These are phyloP conservation scores for Mayetiola destructor DNA, from an alignment of 2,888 invertebrate species.

Conservation along the genomic window DNA sequence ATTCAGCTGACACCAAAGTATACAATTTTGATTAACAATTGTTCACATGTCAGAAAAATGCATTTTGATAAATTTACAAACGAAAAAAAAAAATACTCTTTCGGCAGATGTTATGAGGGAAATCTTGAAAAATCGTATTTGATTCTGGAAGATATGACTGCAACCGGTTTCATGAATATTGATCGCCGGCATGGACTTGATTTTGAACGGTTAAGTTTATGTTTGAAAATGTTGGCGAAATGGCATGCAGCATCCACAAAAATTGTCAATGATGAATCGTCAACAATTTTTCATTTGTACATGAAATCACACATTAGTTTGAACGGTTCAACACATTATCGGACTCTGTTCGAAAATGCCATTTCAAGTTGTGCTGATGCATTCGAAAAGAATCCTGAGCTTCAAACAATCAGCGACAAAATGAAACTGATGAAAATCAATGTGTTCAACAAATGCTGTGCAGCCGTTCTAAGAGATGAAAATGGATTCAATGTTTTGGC, in stretches of 20 bases:
- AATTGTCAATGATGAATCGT: neutral
- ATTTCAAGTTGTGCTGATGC: neutral
- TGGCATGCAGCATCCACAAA: slow-evolving; percentile 7
- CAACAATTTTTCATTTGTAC: neutral
- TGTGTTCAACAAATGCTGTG: neutral
- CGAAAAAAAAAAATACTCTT: neutral
- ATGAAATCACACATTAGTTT: neutral
- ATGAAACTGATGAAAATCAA: neutral
- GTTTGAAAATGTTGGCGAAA: neutral
- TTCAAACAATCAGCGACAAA: neutral
- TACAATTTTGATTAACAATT: neutral
- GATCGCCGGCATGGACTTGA: neutral
- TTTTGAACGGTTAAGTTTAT: neutral
- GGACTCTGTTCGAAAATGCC: neutral
- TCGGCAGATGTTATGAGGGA: neutral
- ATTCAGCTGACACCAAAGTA: slow-evolving; percentile 29
- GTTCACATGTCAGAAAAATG: neutral
- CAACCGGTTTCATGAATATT: neutral
- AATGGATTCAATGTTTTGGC: slow-evolving; percentile 4
- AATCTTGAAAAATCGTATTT: neutral
- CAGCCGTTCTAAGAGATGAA: neutral
- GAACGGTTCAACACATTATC: neutral
- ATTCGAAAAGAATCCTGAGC: neutral
- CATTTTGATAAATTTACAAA: neutral
- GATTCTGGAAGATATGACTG: slow-evolving; percentile 7